Evolutionary conservation across 64 coral and sea anemone genomes (phyloP).

Genomic region (Porites lutea): DNA sequence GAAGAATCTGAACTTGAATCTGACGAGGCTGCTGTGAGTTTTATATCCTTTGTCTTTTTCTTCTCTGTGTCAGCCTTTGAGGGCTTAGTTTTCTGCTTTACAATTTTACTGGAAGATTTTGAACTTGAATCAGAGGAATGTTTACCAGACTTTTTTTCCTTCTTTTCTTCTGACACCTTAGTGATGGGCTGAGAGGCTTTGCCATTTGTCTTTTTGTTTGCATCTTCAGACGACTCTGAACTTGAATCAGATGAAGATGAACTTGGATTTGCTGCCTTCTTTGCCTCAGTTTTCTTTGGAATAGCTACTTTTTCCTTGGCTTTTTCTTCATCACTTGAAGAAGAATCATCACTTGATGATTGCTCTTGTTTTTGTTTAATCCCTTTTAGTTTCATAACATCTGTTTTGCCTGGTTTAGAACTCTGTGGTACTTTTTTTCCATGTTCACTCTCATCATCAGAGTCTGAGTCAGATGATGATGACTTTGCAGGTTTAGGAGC

Average conservation of each 20-base stretch:
- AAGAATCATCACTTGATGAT: constrained; percentile 46
- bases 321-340: constrained; percentile 49
- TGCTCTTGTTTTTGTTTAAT: constrained; percentile 30
- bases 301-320: not conserved
- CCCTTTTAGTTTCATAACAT: constrained; percentile 43
- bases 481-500: not conserved
- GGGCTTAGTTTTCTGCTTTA: not conserved
- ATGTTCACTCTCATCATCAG: constrained; percentile 19
- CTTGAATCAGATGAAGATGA: constrained; percentile 48
- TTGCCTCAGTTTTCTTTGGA: not conserved
- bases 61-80: not conserved
- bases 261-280: constrained; percentile 18
- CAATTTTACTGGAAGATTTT: constrained; percentile 27
- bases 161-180: not conserved
- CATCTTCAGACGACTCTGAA: constrained; percentile 29
- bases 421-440: not conserved
- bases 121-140: constrained; percentile 55
- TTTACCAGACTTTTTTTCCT: not conserved
- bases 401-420: constrained; percentile 13
- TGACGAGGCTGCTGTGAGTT: not conserved
- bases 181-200: too few species aligned
- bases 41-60: not conserved
- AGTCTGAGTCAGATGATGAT: constrained; percentile 14
- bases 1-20: constrained; percentile 62
- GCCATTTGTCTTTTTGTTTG: not conserved